These are phyloP conservation scores for Drosophila hydei DNA, from an alignment of 1,140 invertebrate genomes.

Conservation along the genomic window DNA sequence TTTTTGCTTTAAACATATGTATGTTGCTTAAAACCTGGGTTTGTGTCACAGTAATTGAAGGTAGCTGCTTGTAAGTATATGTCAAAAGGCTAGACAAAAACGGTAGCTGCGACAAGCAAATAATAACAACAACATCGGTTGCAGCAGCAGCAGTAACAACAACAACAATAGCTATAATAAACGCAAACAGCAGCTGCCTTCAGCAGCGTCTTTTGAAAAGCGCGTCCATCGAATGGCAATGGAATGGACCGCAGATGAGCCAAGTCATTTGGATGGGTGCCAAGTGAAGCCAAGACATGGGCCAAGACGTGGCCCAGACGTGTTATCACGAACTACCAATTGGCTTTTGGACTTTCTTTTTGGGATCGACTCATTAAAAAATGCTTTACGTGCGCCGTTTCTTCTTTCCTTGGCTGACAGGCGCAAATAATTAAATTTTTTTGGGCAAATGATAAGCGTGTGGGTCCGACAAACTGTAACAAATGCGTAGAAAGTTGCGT, in stretches of 20 bases:
- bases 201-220: slow-evolving; percentile 24
- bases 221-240: slow-evolving; percentile 24
- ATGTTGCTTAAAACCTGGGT: neutral
- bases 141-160: slow-evolving; percentile 39
- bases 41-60: slow-evolving; percentile 8
- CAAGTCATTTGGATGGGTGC: slow-evolving; percentile 51
- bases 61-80: slow-evolving; percentile 9
- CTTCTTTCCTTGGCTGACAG: slow-evolving; percentile 60
- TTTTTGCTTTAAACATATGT: neutral
- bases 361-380: slow-evolving; percentile 73
- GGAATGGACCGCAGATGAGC: slow-evolving; percentile 60
- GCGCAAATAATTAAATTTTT: slow-evolving; percentile 73
- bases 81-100: slow-evolving; percentile 51
- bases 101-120: slow-evolving; percentile 59
- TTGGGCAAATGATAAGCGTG: slow-evolving; percentile 64
- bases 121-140: slow-evolving; percentile 46
- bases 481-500: slow-evolving; percentile 73
- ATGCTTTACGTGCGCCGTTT: slow-evolving; percentile 59
- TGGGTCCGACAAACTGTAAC: slow-evolving; percentile 63
- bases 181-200: slow-evolving; percentile 9
- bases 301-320: slow-evolving; percentile 54
- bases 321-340: slow-evolving; percentile 72
- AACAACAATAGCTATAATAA: slow-evolving; percentile 21
- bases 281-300: slow-evolving; percentile 20
- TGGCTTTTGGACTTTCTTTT: slow-evolving; percentile 66